Evolutionary conservation across 2,888 invertebrate species (phyloP), one percentile per base, ranked within the genome.

Genomic region (Meganola albula): DNA sequence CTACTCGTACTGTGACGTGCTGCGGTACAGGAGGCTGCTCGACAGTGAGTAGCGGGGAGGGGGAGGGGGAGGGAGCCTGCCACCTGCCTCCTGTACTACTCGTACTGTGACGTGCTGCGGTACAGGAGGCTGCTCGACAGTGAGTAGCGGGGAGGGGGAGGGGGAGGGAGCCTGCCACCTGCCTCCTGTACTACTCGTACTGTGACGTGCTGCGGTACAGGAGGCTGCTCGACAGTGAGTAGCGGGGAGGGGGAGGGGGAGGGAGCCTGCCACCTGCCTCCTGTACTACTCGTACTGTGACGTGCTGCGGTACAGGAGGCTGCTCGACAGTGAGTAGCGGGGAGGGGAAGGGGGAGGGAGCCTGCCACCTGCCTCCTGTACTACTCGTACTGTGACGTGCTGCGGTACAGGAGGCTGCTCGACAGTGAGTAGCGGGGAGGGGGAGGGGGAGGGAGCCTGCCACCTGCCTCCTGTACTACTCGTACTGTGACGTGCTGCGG

Each of bases 161-260:
- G 27, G 99, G 99, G 75, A 97, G 96, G 0, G 92, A 94, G 35
- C 71, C 87, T 1, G 93, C 98, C 1, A 87, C 90, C 37, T 99
- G 99, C 59, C 88, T 96, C 43, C 87, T 99, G 2, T 97, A 92
- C 78, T 99, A 98, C 78, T 90, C 90, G 31, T 97, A 97, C 64
- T 65, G 83, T 0, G 99, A 99, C 66, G 92, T 92, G 61, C 75
- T 89, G 18, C 80, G 95, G 2, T 88, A 93, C 37, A 83, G 92
- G 27, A 88, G 90, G 42, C 87, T 95, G 72, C 86, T 94, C 30
- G 90, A 91, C 53, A 56, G 92, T 92, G 55, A 86, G 88, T 77
- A 18, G 93, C 97, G 8, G 99, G 99, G 1, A 88, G 99, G 32
- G 99, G 99, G 0, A 88, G 99, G 27, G 99, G 99, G 75, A 97